Conservation (phyloP, 2,113 vertebrate genomes). For the Rhombomys opimus region DNA sequence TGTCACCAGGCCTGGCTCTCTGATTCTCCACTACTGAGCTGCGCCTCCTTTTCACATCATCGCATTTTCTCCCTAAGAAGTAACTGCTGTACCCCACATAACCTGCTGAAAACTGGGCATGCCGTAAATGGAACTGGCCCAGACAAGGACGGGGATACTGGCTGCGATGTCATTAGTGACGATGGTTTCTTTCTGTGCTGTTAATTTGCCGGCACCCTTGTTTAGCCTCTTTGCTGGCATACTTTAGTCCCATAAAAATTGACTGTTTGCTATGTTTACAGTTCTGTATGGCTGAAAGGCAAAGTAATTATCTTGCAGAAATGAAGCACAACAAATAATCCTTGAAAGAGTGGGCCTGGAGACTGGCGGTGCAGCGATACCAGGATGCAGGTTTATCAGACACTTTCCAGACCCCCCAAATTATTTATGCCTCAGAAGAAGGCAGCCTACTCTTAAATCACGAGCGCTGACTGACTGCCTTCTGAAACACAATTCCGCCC, state of each 20-base stretch:
- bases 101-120: slow-evolving; percentile 7
- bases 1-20: background rate
- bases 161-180: slow-evolving; percentile 23
- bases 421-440: slow-evolving; percentile 35
- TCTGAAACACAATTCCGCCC: slow-evolving; percentile 43
- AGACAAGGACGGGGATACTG: background rate
- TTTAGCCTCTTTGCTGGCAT: slow-evolving; percentile 35
- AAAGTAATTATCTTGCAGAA: slow-evolving; percentile 66
- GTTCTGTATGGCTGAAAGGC: slow-evolving; percentile 65
- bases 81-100: background rate
- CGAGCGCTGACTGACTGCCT: background rate
- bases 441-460: slow-evolving; percentile 17
- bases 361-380: slow-evolving; percentile 26
- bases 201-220: slow-evolving; percentile 43
- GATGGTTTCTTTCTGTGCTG: slow-evolving; percentile 55
- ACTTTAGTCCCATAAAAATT: slow-evolving; percentile 52
- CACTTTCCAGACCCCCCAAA: slow-evolving; percentile 50
- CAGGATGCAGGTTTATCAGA: background rate
- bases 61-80: slow-evolving; percentile 28
- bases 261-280: slow-evolving; percentile 68
- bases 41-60: background rate
- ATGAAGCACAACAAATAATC: slow-evolving; percentile 75
- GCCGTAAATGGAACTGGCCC: background rate
- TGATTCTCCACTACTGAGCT: background rate
- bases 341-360: slow-evolving; percentile 22